These are phyloP conservation scores for Danionella cerebrum DNA, from an alignment of 2,113 vertebrate species.

Conservation along the genomic window DNA sequence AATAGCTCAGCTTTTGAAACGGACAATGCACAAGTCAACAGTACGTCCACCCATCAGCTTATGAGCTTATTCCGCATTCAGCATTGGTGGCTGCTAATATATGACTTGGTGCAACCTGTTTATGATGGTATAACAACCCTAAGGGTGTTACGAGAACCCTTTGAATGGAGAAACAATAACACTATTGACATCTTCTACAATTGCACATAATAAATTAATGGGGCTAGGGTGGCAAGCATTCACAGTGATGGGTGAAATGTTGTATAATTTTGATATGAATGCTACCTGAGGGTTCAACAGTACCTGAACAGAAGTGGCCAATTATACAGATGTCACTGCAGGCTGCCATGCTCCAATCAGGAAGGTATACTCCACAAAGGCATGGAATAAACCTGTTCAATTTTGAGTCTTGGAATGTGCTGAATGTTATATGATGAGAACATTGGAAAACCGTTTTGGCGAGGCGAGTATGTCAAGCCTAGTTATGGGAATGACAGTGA, in stretches of 20 bases:
- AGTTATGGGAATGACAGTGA: constrained; percentile 36
- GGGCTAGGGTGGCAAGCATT: constrained; percentile 11
- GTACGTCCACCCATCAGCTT: constrained; percentile 33
- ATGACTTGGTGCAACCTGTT: constrained; percentile 11
- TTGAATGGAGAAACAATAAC: constrained; percentile 1
- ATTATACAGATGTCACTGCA: constrained; percentile 19
- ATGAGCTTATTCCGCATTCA: constrained; percentile 37
- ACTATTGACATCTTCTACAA: constrained; percentile 4
- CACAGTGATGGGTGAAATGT: neutral
- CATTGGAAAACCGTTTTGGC: constrained; percentile 34
- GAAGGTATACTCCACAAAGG: neutral
- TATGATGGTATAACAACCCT: too few species aligned
- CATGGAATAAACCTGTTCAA: constrained; percentile 17
- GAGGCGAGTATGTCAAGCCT: constrained; percentile 24
- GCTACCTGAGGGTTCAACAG: neutral
- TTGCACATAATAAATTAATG: neutral
- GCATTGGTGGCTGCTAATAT: constrained; percentile 32
- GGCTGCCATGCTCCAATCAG: neutral
- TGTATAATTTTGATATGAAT: constrained; percentile 16
- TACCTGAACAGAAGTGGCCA: constrained; percentile 23
- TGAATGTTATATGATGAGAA: constrained; percentile 37
- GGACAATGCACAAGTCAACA: constrained; percentile 35
- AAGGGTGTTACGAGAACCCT: too few species aligned
- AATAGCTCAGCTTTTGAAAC: constrained; percentile 40
- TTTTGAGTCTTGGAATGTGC: constrained; percentile 1